phyloP scores from a whole-genome alignment of 2,797 vertebrate species.

The Potorous gilbertii region DNA sequence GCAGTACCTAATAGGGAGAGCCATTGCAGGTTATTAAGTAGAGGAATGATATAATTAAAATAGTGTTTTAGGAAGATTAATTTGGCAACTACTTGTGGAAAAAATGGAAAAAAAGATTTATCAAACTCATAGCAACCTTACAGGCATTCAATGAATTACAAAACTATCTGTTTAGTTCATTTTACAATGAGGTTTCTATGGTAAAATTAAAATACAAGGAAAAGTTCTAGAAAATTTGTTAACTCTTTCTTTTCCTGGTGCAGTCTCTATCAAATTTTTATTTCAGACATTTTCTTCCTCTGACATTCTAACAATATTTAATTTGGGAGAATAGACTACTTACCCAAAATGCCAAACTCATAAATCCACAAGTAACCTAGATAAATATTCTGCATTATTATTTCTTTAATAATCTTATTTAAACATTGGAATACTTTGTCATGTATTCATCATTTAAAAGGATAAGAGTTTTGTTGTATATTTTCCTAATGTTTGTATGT shows the following conservation, averaged over 20 bases:
- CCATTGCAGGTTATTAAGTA: not conserved
- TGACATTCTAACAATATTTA: not conserved
- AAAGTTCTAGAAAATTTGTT: not conserved
- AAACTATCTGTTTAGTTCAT: not conserved
- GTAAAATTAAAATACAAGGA: constrained; percentile 3
- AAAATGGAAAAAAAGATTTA: not conserved
- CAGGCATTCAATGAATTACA: not conserved
- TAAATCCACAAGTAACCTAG: not conserved
- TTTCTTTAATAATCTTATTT: not conserved
- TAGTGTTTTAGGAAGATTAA: not conserved
- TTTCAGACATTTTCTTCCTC: not conserved
- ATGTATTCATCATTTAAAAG: not conserved
- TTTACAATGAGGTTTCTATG: not conserved
- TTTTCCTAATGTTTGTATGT: not conserved
- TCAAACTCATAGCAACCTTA: constrained; percentile 37
- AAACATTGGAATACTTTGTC: not conserved
- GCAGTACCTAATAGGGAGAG: not conserved
- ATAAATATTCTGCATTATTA: not conserved
- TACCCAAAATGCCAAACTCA: not conserved
- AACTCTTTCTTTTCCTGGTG: not conserved
- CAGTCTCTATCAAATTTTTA: not conserved
- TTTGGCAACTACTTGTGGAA: constrained; percentile 1
- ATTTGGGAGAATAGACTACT: not conserved
- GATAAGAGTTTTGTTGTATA: not conserved
- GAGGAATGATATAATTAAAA: constrained; percentile 2